phyloP scores from a whole-genome alignment of 1,140 invertebrate species.

The Diachasma alloeum region DNA sequence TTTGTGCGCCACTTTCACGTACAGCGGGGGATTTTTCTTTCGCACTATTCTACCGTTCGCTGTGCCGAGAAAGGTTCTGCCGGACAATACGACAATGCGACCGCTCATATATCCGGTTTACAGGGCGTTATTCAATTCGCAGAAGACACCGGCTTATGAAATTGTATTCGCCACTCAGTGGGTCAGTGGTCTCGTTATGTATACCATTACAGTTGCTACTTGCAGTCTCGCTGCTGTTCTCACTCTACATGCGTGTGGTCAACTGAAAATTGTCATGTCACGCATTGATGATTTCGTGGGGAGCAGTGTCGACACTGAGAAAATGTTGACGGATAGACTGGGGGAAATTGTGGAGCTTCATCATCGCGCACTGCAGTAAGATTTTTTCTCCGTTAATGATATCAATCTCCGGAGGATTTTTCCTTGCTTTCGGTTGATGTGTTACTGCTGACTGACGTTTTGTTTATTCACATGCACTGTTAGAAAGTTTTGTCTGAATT shows the following conservation, averaged over 20 bases:
- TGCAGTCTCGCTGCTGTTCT: conserved; percentile 38
- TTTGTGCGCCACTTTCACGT: conserved; percentile 18
- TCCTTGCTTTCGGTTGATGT: too few species aligned
- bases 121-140: conserved; percentile 30
- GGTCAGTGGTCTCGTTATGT: conserved; percentile 36
- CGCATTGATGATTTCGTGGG: conserved; percentile 27
- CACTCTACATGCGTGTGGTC: conserved; percentile 36
- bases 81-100: conserved; percentile 38
- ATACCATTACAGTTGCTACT: conserved; percentile 34
- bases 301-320: background rate
- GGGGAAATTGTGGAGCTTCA: conserved; percentile 47
- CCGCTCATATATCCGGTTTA: conserved; percentile 32
- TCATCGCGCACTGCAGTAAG: conserved; percentile 38
- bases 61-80: conserved; percentile 28
- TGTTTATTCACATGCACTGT: too few species aligned
- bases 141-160: conserved; percentile 34
- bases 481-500: too few species aligned
- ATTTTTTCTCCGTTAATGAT: conserved; percentile 19
- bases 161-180: conserved; percentile 37
- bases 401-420: too few species aligned
- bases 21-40: conserved; percentile 22
- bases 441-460: too few species aligned
- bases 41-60: conserved; percentile 31
- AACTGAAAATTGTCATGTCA: conserved; percentile 35
- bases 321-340: conserved; percentile 34